These are phyloP conservation scores for Harpalus rufipes DNA, from an alignment of 2,888 invertebrate genomes.

Conservation along the genomic window DNA sequence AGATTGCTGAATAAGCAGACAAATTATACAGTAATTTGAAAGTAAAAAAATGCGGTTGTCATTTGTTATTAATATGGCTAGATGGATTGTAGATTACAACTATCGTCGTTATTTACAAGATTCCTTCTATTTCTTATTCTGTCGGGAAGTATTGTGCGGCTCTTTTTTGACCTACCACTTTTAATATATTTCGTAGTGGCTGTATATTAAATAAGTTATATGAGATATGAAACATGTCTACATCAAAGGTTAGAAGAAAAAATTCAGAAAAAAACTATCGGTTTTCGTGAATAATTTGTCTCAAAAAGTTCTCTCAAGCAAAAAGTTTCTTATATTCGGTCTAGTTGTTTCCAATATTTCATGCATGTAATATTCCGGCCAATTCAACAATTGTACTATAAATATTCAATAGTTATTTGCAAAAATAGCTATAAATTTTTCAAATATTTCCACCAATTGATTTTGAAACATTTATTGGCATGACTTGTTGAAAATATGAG, in stretches of 20 bases:
- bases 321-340: conserved; percentile 6
- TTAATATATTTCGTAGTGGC: neutral
- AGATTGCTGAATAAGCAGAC: too few relatives aligned
- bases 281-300: neutral
- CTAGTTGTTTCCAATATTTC: neutral
- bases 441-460: neutral
- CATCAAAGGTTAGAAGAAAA: neutral
- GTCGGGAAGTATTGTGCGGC: neutral
- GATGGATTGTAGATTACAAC: too few relatives aligned
- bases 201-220: conserved; percentile 1
- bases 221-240: neutral
- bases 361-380: neutral
- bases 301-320: neutral
- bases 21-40: too few relatives aligned
- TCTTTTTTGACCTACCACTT: neutral
- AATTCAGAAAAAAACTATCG: neutral
- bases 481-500: neutral
- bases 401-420: neutral
- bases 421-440: conserved; percentile 7
- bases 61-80: too few relatives aligned
- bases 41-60: too few relatives aligned
- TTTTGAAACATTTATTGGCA: neutral
- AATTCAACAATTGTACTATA: neutral
- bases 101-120: too few relatives aligned
- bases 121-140: neutral